Evolutionary conservation across 2,797 vertebrate species (phyloP).

Genomic region (Taenioides sp.): DNA sequence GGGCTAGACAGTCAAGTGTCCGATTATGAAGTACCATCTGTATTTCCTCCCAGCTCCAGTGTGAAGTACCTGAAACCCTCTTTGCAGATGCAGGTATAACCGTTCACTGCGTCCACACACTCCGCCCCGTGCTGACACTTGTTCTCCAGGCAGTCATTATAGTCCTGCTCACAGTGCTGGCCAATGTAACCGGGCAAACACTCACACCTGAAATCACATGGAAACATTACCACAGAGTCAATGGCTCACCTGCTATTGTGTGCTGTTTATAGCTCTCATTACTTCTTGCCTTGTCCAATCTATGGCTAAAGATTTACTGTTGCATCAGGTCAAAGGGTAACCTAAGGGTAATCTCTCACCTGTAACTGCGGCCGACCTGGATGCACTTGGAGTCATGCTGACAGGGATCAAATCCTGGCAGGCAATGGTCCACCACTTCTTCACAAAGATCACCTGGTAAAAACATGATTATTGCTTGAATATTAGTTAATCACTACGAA

Average conservation of each 20-base stretch:
- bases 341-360: slow-evolving; percentile 74
- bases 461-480: slow-evolving; percentile 5
- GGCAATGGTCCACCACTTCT: slow-evolving; percentile 90
- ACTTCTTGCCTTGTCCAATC: background rate
- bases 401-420: slow-evolving; percentile 88
- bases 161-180: slow-evolving; percentile 87
- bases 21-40: slow-evolving; percentile 75
- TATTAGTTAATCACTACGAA: too few species aligned
- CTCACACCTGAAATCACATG: slow-evolving; percentile 82
- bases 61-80: slow-evolving; percentile 89
- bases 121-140: slow-evolving; percentile 90
- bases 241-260: background rate
- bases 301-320: background rate
- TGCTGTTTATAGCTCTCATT: background rate
- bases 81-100: slow-evolving; percentile 91
- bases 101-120: slow-evolving; percentile 89
- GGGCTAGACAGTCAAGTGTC: slow-evolving; percentile 65
- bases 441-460: slow-evolving; percentile 92
- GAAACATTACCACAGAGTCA: slow-evolving; percentile 21
- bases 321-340: background rate
- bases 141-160: slow-evolving; percentile 88
- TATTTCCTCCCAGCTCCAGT: slow-evolving; percentile 50
- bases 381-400: slow-evolving; percentile 94
- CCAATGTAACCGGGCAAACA: slow-evolving; percentile 91
- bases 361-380: slow-evolving; percentile 82